These are phyloP conservation scores for Nymphalis io DNA, from an alignment of 1,140 invertebrate genomes.

Conservation along the genomic window DNA sequence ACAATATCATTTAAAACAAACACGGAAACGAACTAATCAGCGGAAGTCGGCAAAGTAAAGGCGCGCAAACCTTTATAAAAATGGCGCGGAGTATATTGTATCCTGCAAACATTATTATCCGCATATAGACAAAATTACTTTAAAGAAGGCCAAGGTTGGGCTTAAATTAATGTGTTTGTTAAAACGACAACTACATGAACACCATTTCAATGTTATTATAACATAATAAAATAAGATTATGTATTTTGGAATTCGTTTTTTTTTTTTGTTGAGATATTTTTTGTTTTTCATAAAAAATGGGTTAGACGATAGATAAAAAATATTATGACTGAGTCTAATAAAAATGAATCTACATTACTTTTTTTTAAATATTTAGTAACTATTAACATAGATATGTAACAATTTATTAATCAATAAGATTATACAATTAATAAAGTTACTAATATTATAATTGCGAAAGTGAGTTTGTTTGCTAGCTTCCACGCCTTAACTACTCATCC, in stretches of 20 bases:
- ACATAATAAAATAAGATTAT: background rate
- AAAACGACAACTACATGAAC: background rate
- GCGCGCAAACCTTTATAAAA: background rate
- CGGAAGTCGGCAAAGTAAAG: constrained; percentile 2
- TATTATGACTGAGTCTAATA: too few species aligned
- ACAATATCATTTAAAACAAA: background rate
- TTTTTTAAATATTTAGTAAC: too few species aligned
- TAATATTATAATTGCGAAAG: too few species aligned
- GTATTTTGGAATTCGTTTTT: background rate
- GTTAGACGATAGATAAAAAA: too few species aligned
- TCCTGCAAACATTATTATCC: constrained; percentile 8
- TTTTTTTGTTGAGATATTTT: too few species aligned
- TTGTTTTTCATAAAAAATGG: too few species aligned
- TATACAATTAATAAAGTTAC: too few species aligned
- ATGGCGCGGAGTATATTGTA: background rate
- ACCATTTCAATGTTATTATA: background rate
- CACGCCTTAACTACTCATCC: too few species aligned
- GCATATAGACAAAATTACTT: background rate
- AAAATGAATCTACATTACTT: too few species aligned
- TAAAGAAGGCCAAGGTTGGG: constrained; percentile 3
- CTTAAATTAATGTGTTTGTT: constrained; percentile 5
- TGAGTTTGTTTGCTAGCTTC: too few species aligned
- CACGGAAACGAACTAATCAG: background rate
- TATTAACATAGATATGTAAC: too few species aligned
- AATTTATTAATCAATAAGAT: too few species aligned